Evolutionary conservation across 2,888 invertebrate species (phyloP), one percentile per base, ranked within the genome.

Genomic region (Drosophila fulvimacula): DNA sequence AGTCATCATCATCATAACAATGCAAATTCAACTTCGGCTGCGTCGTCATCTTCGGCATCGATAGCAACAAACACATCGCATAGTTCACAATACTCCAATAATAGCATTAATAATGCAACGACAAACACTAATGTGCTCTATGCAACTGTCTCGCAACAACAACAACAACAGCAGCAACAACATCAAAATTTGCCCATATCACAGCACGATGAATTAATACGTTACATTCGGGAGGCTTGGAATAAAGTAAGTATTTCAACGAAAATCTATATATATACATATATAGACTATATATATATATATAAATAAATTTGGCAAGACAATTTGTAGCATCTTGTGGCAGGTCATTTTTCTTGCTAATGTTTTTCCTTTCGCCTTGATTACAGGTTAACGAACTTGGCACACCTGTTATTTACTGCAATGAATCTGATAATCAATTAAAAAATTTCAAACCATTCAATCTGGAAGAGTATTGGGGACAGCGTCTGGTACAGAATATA

Each of bases 361-460:
- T 57, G 15, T 39, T 39, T 10, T 70, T 7, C 56, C 44, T 10
- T 52, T 4, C 52, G n/a, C 3, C 3, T 24, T 17, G 13, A 27
- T 69, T 66, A 0, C 65, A 92, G 91, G 91, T 92, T 42, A 90
- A 85, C 53, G 95, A 95, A 82, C 95, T 96, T 88, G 95, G 95
- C 69, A 93, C 92, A 44, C 90, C 90, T 41, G 85, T 91, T 46
- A 83, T 91, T 46, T 86, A 91, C 76, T 87, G 90, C 81, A 91
- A 90, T 76, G 92, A 92, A 86, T 87, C 92, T 69, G 92, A 93
- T 85, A 93, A 93, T 82, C 93, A 94, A 38, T 93, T 94, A 10
- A 95, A 96, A 93, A 95, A 96, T 93, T 96, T 96, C 91, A 94
- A 95, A 91, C 96, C 96, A 11, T 96, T 96, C 91, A 95, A 96